Conservation (phyloP, 2,888 invertebrate species). For the Caenorhabditis imperialis region DNA sequence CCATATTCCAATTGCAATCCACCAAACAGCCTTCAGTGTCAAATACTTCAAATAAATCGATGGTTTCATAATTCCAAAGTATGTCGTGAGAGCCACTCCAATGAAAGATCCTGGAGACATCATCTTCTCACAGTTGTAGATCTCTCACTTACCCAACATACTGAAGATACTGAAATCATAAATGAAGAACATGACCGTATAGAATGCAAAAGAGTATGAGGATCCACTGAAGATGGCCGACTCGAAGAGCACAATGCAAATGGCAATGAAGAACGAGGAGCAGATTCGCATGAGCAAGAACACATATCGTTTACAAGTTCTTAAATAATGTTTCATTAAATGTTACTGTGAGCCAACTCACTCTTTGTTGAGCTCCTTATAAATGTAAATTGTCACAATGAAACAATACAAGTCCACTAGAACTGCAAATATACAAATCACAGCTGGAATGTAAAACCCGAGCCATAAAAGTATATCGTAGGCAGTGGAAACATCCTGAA, state of each 20-base stretch:
- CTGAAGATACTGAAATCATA: constrained; percentile 39
- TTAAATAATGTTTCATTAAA: too few relatives aligned
- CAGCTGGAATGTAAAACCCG: constrained; percentile 21
- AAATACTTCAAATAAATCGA: constrained; percentile 9
- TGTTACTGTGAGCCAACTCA: too few relatives aligned
- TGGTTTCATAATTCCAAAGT: constrained; percentile 33
- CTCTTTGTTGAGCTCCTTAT: constrained; percentile 12
- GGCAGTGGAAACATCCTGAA: constrained; percentile 19
- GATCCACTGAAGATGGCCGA: constrained; percentile 9
- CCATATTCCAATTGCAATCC: constrained; percentile 13
- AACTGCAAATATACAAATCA: constrained; percentile 17
- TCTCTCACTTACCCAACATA: constrained; percentile 12
- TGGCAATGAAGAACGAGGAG: constrained; percentile 22
- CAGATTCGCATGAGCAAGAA: constrained; percentile 16
- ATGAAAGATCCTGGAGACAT: constrained; percentile 22
- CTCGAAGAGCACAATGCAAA: constrained; percentile 22
- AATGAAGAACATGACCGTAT: constrained; percentile 19
- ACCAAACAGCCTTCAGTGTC: constrained; percentile 12
- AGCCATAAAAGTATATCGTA: constrained; percentile 20
- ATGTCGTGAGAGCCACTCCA: constrained; percentile 22
- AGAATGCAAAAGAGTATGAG: constrained; percentile 9
- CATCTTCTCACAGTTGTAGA: not conserved
- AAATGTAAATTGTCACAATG: constrained; percentile 9
- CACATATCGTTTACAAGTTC: constrained; percentile 17
- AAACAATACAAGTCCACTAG: constrained; percentile 25